A percentile compares a stretch with the other conserved stretches of the same genome.
Evolutionary conservation across 2,888 invertebrate genomes (phyloP).

Genomic region (Glaucopsyche alexis): DNA sequence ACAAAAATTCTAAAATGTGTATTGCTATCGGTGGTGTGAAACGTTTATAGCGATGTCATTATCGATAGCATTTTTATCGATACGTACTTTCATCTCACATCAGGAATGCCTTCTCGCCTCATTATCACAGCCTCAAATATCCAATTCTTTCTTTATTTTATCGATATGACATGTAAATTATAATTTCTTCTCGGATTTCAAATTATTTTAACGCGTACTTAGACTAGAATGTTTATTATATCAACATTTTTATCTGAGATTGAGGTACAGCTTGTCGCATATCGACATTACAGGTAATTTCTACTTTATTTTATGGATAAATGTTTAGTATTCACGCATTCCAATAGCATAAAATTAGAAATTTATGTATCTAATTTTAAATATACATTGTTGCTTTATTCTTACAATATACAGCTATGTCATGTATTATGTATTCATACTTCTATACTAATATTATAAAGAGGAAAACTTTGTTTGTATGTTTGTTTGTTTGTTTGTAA

Average conservation of each 20-base stretch:
- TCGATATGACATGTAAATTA: conserved; percentile 13
- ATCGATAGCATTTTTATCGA: not conserved
- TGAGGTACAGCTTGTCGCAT: not conserved
- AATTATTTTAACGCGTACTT: not conserved
- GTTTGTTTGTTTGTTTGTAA: too few species aligned
- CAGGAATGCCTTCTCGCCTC: not conserved
- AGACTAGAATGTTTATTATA: not conserved
- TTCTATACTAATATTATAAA: too few species aligned
- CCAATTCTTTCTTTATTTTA: conserved; percentile 1
- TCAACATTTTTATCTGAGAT: not conserved
- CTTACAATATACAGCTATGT: not conserved
- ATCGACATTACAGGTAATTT: not conserved
- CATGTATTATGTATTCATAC: not conserved
- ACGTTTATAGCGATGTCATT: not conserved
- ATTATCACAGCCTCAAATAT: not conserved
- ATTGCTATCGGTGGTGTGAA: not conserved
- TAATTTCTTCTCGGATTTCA: not conserved
- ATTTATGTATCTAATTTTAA: not conserved
- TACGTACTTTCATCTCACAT: not conserved
- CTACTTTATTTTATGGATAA: not conserved
- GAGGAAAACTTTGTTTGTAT: too few species aligned
- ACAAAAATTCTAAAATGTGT: too few species aligned
- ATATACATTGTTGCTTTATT: not conserved
- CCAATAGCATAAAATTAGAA: not conserved
- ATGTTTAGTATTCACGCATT: not conserved